A percentile compares a stretch with the other conserved stretches of the same genome.
Evolutionary conservation across 1,140 invertebrate species (phyloP).

Genomic region (Trypoxylus dichotomus): DNA sequence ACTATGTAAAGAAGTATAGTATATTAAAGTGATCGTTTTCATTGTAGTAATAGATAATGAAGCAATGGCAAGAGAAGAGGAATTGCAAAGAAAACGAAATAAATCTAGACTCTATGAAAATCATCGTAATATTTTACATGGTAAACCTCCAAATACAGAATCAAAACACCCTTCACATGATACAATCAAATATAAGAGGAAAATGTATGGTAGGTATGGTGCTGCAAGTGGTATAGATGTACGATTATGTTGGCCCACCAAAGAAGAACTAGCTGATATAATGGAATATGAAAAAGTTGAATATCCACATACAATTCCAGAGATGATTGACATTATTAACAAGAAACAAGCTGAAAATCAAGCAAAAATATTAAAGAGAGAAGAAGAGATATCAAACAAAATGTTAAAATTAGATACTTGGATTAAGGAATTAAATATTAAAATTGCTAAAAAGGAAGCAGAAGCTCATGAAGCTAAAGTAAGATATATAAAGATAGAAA

Average conservation of each 20-base stretch:
- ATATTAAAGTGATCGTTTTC: slow-evolving; percentile 1
- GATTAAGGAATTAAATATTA: slow-evolving; percentile 65
- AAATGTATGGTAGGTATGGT: slow-evolving; percentile 64
- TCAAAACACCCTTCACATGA: slow-evolving; percentile 56
- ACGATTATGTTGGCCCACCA: slow-evolving; percentile 61
- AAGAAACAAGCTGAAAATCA: slow-evolving; percentile 53
- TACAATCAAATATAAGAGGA: slow-evolving; percentile 62
- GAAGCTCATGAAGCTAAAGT: slow-evolving; percentile 62
- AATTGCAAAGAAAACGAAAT: slow-evolving; percentile 57
- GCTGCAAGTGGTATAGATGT: slow-evolving; percentile 54
- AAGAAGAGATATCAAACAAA: slow-evolving; percentile 63
- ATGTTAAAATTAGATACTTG: slow-evolving; percentile 66
- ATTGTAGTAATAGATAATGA: slow-evolving; percentile 47
- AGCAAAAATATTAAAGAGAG: slow-evolving; percentile 53
- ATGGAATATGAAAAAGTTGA: slow-evolving; percentile 64
- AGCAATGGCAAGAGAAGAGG: slow-evolving; percentile 44
- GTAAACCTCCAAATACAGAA: slow-evolving; percentile 56
- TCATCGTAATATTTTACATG: slow-evolving; percentile 60
- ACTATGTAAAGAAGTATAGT: neutral
- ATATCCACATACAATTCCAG: slow-evolving; percentile 61
- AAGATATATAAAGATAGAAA: slow-evolving; percentile 43
- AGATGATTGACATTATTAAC: slow-evolving; percentile 60
- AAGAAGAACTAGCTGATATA: slow-evolving; percentile 59
- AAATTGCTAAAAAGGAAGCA: slow-evolving; percentile 64
- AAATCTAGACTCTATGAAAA: slow-evolving; percentile 60